A percentile compares a stretch with the other conserved stretches of the same genome.
Conservation (phyloP, 2,113 vertebrate genomes). For the Apodemus speciosus region DNA sequence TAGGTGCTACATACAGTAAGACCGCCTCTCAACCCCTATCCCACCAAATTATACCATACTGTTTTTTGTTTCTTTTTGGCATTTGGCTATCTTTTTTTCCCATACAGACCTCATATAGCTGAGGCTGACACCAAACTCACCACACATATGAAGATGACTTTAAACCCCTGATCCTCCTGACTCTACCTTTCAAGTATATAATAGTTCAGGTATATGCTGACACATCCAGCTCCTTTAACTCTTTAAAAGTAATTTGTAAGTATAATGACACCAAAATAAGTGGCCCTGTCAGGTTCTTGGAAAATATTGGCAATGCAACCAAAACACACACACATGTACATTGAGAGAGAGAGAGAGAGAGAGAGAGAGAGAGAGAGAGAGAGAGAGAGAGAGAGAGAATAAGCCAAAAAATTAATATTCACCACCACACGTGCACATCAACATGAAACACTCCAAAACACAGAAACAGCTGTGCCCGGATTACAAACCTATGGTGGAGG, state of each 20-base stretch:
- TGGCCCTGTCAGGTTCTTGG: neutral
- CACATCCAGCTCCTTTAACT: neutral
- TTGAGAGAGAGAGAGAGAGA: neutral
- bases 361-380: neutral
- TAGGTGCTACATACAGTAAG: neutral
- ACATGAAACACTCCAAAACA: neutral
- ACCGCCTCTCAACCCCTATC: neutral
- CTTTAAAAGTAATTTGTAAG: constrained; percentile 20
- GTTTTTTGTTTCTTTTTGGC: neutral
- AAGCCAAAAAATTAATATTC: neutral
- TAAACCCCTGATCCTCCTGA: neutral
- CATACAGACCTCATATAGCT: neutral
- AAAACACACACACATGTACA: neutral
- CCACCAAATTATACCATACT: neutral
- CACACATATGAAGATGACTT: neutral
- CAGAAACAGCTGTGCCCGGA: neutral
- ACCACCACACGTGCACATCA: neutral
- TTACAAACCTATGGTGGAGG: constrained; percentile 95
- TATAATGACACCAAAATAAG: constrained; percentile 32
- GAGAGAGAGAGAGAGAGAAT: neutral
- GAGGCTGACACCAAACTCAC: neutral
- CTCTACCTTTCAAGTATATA: neutral
- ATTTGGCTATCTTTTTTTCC: neutral
- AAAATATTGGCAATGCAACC: constrained; percentile 2
- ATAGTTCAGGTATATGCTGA: neutral